These are phyloP conservation scores for Polia nebulosa DNA, from an alignment of 2,888 invertebrate species.

Conservation along the genomic window DNA sequence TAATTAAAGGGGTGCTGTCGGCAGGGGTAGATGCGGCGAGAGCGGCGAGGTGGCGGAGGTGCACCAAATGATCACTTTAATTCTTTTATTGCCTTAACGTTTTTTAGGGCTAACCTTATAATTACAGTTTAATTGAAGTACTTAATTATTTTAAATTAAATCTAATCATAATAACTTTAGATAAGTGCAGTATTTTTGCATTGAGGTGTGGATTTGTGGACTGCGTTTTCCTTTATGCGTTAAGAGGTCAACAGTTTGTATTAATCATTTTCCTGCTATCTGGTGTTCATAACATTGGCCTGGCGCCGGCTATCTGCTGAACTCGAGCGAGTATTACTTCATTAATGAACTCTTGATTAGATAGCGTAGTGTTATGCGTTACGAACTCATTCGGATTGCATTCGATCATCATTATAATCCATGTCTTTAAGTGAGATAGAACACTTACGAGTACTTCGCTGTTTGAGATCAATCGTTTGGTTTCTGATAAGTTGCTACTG, in stretches of 20 bases:
- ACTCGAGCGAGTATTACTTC: constrained; percentile 35
- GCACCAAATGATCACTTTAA: constrained; percentile 48
- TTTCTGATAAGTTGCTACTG: not conserved
- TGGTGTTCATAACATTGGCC: constrained; percentile 43
- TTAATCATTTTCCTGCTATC: constrained; percentile 38
- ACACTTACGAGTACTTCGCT: not conserved
- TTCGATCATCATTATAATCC: constrained; percentile 1
- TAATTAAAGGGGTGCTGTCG: constrained; percentile 82
- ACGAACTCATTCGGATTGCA: constrained; percentile 19
- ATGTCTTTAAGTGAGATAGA: not conserved
- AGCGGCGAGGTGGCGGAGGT: constrained; percentile 31
- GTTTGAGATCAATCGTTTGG: not conserved
- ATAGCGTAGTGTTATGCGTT: constrained; percentile 22
- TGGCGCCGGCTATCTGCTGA: constrained; percentile 60
- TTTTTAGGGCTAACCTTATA: constrained; percentile 42
- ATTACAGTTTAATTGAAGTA: constrained; percentile 47
- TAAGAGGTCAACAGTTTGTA: constrained; percentile 16
- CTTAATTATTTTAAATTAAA: constrained; percentile 39
- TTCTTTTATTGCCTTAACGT: constrained; percentile 51
- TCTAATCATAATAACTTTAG: not conserved
- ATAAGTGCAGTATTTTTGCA: not conserved
- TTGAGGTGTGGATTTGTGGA: not conserved
- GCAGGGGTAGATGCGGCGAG: constrained; percentile 51
- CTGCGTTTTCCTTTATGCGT: constrained; percentile 3
- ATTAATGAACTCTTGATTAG: constrained; percentile 51